Evolutionary conservation across 1,140 invertebrate genomes (phyloP).

Genomic region (Eufriesea mexicana): DNA sequence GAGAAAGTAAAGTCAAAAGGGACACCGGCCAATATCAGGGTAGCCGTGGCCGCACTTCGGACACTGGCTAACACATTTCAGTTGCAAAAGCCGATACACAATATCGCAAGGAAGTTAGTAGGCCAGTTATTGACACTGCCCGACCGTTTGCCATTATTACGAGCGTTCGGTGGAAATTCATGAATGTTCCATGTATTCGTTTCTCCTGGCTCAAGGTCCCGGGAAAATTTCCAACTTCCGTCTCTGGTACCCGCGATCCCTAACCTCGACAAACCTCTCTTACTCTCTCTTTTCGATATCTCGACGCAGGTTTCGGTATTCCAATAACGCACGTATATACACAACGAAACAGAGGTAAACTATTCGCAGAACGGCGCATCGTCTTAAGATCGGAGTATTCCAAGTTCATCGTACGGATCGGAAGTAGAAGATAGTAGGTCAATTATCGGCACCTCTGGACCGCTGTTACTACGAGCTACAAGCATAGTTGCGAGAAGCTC

Average conservation of each 20-base stretch:
- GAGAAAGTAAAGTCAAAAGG: slow-evolving; percentile 47
- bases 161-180: slow-evolving; percentile 26
- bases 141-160: slow-evolving; percentile 27
- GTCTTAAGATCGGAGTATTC: slow-evolving; percentile 41
- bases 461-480: slow-evolving; percentile 59
- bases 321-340: slow-evolving; percentile 30
- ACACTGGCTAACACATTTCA: slow-evolving; percentile 46
- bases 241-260: no score
- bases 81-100: slow-evolving; percentile 63
- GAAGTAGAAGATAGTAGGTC: slow-evolving; percentile 64
- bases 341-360: slow-evolving; percentile 29
- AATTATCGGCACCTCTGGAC: slow-evolving; percentile 66
- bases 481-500: slow-evolving; percentile 61
- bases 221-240: slow-evolving; percentile 7
- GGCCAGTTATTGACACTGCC: slow-evolving; percentile 58
- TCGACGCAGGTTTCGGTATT: slow-evolving; percentile 20
- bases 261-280: not conserved
- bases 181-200: slow-evolving; percentile 17
- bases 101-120: slow-evolving; percentile 59
- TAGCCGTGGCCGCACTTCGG: slow-evolving; percentile 12
- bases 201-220: not conserved
- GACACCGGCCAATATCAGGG: slow-evolving; percentile 50
- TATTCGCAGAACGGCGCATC: slow-evolving; percentile 29
- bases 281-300: slow-evolving; percentile 11
- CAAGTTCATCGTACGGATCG: slow-evolving; percentile 46